A percentile compares a stretch with the other conserved stretches of the same genome.
Evolutionary conservation across 1,140 invertebrate genomes (phyloP).

Genomic region (Drosophila tani): DNA sequence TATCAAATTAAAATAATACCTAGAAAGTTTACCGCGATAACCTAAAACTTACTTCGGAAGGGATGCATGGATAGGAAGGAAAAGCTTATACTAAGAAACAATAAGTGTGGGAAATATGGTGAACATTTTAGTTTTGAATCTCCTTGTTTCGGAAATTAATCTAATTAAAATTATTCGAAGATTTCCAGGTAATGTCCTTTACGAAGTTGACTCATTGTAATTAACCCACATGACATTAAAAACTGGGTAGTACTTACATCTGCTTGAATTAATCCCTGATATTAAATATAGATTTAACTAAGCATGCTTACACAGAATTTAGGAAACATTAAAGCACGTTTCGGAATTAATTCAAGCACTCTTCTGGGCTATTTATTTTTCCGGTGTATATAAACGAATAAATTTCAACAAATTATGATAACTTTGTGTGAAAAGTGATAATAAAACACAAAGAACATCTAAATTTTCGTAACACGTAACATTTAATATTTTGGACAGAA

Average conservation of each 20-base stretch:
- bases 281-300: not conserved
- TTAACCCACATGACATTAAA: too few relatives aligned
- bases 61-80: not conserved
- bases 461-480: not conserved
- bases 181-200: too few relatives aligned
- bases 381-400: not conserved
- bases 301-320: slow-evolving; percentile 3
- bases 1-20: slow-evolving; percentile 43
- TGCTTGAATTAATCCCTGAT: not conserved
- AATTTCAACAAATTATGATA: not conserved
- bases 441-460: slow-evolving; percentile 17
- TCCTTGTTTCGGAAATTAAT: not conserved
- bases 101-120: not conserved
- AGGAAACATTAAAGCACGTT: not conserved
- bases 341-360: not conserved
- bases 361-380: not conserved
- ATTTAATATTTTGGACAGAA: not conserved
- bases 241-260: too few relatives aligned
- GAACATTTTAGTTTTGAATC: not conserved
- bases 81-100: not conserved
- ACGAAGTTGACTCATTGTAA: too few relatives aligned
- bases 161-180: too few relatives aligned
- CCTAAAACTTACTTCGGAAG: not conserved
- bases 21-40: not conserved
- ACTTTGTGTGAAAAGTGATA: too few relatives aligned